phyloP scores from a whole-genome alignment of 2,113 vertebrate genomes.

The Thinocorus orbignyianus region DNA sequence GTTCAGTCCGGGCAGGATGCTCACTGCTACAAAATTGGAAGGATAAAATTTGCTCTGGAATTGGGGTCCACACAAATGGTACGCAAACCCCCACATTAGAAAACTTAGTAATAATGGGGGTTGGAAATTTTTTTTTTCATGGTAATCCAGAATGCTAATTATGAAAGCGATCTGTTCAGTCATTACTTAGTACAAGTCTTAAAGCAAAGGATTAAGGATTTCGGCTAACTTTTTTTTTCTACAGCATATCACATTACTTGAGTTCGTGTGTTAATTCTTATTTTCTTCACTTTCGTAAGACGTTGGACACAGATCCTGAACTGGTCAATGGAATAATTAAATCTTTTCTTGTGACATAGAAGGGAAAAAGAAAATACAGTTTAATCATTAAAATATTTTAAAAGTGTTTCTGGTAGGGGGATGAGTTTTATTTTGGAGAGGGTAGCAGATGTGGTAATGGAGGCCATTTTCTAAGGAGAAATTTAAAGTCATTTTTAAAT shows the following conservation, averaged over 20 bases:
- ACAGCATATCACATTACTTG: background rate
- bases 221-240: background rate
- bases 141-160: background rate
- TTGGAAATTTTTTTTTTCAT: background rate
- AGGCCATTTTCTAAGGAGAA: background rate
- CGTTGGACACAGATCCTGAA: background rate
- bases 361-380: background rate
- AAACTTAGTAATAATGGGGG: background rate
- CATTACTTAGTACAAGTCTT: background rate
- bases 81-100: background rate
- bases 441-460: background rate
- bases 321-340: background rate
- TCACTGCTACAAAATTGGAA: background rate
- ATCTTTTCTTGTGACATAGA: background rate
- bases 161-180: background rate
- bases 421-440: fast-evolving
- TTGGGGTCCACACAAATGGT: background rate
- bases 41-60: background rate
- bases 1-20: background rate
- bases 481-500: background rate
- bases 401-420: background rate
- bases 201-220: background rate
- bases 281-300: background rate
- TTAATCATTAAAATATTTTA: background rate
- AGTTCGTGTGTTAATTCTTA: background rate